Evolutionary conservation across 2,888 invertebrate species (phyloP).

Genomic region (Phytoseiulus persimilis): DNA sequence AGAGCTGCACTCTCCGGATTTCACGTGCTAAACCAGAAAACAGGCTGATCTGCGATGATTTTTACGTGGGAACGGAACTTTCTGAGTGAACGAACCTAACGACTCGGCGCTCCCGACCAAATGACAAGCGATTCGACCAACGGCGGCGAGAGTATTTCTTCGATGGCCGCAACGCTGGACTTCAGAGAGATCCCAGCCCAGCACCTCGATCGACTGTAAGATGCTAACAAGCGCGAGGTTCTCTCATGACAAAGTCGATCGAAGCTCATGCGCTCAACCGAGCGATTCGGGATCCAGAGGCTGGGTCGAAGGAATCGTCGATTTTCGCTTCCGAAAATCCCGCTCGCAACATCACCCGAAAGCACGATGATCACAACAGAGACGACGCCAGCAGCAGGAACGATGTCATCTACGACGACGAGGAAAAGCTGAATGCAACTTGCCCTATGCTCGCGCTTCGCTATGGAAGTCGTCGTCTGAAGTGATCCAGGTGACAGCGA

Average conservation of each 20-base stretch:
- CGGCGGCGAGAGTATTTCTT: neutral
- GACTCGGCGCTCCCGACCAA: too few species aligned
- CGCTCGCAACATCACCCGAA: neutral
- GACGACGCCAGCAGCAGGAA: too few species aligned
- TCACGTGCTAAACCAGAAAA: neutral
- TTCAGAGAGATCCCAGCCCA: neutral
- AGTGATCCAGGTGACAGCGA: neutral
- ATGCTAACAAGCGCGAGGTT: neutral
- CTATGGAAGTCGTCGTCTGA: neutral
- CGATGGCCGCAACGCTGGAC: neutral
- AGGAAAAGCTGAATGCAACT: neutral
- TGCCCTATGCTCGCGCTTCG: neutral
- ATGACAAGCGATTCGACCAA: neutral
- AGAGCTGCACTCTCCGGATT: neutral
- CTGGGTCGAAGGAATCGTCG: neutral
- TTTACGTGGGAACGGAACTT: neutral
- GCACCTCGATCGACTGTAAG: neutral
- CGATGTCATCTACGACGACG: neutral
- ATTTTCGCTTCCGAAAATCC: neutral
- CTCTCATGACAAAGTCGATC: neutral
- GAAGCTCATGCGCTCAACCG: neutral
- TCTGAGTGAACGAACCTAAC: neutral
- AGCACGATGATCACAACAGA: neutral
- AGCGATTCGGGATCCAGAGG: too few species aligned
- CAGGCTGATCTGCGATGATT: neutral